Base-by-base conservation (phyloP, 92 coral and sea anemone species). In the Palythoa grandiflora region DNA sequence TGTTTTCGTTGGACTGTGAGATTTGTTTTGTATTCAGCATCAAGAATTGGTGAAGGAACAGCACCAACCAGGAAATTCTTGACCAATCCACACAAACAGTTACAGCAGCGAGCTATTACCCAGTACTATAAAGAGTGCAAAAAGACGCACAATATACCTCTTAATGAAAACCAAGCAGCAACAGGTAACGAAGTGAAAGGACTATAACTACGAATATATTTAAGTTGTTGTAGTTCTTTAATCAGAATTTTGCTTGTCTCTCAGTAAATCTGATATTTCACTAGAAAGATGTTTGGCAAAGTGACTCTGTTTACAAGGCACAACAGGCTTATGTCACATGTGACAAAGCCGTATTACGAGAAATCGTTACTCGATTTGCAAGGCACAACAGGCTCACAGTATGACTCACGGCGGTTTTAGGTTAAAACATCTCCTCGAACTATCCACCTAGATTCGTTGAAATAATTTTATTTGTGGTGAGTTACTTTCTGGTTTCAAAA, bases 41-140 rank as follows among this genome's bases (percentile, higher is more conserved):
- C 61, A 81, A 37, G 35, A 47, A 36, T 5, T 12, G 14, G 28
- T 28, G 20, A 14, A 68, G 21, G 38, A 51, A 66, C 65, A 1
- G 57, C 19, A 15, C 60, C 21, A 66, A 47, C 11, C 9, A 15
- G 10, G 11, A 9, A 16, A 19, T 4, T 19, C 35, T 10, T 35
- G 47, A 48, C 14, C 13, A 63, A 11, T 48, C 63, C 75, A 47
- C 21, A 21, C 44, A 70, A 44, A 37, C 60, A 37, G 35, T 70
- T 48, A 51, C 86, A 81, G 53, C 86, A 81, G 47, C 47, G 75
- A 44, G 66, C 86, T 21, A 44, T 81, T 65, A 81, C 86, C 6
- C 86, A 81, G 86, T 81, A 4, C 75, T 81, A 65, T 55, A 48
- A 60, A 81, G 74, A 81, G 28, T 40, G 61, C 47, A 81, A 81